Evolutionary conservation across 92 coral and sea anemone genomes (phyloP), one percentile per base, ranked within the genome.

Genomic region (Chrysogorgia sp.): DNA sequence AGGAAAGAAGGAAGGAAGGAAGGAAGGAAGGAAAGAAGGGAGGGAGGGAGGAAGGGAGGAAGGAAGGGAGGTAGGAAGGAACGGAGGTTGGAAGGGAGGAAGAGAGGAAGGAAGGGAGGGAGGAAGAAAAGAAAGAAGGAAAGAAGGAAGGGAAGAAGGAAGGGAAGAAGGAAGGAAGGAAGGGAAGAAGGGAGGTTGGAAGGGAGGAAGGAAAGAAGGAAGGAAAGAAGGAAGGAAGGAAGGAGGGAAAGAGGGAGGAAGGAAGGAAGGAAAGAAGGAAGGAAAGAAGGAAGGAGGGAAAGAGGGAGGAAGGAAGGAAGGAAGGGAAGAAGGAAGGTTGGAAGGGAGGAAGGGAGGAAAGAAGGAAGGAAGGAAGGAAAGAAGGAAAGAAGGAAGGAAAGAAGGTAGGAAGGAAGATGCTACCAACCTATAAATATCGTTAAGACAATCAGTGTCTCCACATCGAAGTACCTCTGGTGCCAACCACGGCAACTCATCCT

Each of bases 91-190:
- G 10, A 10, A 52, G 21, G 77, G 71, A 10, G 87, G 82, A 7
- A 89, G 86, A 55, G 75, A 62, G 50, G 58, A 91, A 83, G 82
- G 60, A 29, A 83, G 84, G 25, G 91, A 81, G 28, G 86, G 86
- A 37, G 26, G 81, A 69, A 49, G 88, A 63, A 56, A 67, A 65
- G 69, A 37, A 12, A 50, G 65, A 34, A 74, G 75, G 40, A 84
- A 79, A 58, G 83, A 81, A 29, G 85, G 74, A 53, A 76, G 81
- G 55, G 78, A 79, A 67, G 71, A 76, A 80, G 83, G 65, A 17
- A 86, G 84, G 50, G 88, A 79, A 40, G 83, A 75, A 1, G 88
- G 74, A 66, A 86, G 87, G 28, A 83, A 63, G 64, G 59, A 52
- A 52, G 59, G 22, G 20, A 52, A n/a, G 68, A 22, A 52, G 74